Percentiles rank a stretch among this genome's conserved stretches.
phyloP scores from a whole-genome alignment of 2,888 invertebrate species.

The Tenodera sinensis region DNA sequence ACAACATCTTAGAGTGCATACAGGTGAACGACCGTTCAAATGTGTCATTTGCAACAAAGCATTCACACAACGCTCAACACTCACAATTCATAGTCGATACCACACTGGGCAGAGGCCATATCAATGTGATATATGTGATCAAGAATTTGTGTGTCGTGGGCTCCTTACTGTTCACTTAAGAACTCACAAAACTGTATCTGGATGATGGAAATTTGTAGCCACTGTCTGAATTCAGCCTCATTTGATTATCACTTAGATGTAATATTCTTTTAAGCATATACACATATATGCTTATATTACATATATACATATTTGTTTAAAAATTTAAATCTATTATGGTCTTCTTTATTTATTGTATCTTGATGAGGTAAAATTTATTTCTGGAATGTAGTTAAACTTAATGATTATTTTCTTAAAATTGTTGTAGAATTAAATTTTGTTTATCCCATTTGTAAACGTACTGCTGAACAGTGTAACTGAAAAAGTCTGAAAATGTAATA shows the following conservation, averaged over 20 bases:
- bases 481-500: too few relatives aligned
- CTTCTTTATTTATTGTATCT: neutral
- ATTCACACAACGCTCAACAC: constrained; percentile 41
- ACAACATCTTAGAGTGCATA: constrained; percentile 37
- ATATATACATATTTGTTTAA: too few relatives aligned
- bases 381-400: too few relatives aligned
- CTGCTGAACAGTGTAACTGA: too few relatives aligned
- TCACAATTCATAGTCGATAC: constrained; percentile 24
- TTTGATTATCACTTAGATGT: neutral
- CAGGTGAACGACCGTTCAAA: constrained; percentile 34
- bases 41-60: constrained; percentile 40
- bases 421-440: too few relatives aligned
- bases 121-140: constrained; percentile 19
- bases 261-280: neutral
- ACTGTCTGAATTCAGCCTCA: neutral
- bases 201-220: neutral
- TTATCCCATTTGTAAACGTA: too few relatives aligned
- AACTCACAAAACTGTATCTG: neutral
- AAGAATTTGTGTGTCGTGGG: constrained; percentile 38
- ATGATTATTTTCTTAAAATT: too few relatives aligned
- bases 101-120: constrained; percentile 27
- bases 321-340: neutral
- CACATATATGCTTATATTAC: too few relatives aligned
- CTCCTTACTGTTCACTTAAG: constrained; percentile 39
- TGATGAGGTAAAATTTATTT: neutral